Evolutionary conservation across 1,140 invertebrate species (phyloP).

Genomic region (Semibalanus balanoides): DNA sequence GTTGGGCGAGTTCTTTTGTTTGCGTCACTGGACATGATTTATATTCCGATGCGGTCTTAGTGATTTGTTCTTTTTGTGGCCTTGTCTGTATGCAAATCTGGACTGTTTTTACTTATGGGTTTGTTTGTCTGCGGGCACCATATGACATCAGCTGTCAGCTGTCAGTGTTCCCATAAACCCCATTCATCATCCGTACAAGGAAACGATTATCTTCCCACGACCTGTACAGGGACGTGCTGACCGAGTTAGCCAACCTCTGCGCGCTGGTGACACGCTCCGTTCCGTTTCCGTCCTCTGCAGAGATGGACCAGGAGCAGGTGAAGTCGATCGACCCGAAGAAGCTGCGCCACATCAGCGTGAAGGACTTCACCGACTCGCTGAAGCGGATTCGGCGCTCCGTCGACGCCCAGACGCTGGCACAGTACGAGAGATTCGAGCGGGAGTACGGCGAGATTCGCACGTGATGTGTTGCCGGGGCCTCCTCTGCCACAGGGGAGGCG

Average conservation of each 20-base stretch:
- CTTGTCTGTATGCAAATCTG: too few relatives aligned
- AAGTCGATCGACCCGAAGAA: slow-evolving; percentile 62
- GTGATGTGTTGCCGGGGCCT: neutral
- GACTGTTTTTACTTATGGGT: too few relatives aligned
- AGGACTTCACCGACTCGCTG: slow-evolving; percentile 80
- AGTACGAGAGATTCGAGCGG: slow-evolving; percentile 86
- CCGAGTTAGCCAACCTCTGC: too few relatives aligned
- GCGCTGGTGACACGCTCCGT: too few relatives aligned
- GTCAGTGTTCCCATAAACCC: too few relatives aligned
- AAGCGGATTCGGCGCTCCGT: slow-evolving; percentile 82
- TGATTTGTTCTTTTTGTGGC: neutral
- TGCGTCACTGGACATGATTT: neutral
- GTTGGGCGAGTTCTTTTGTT: neutral
- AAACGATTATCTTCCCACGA: too few relatives aligned
- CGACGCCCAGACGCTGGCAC: slow-evolving; percentile 61
- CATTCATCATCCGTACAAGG: too few relatives aligned
- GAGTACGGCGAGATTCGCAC: slow-evolving; percentile 66
- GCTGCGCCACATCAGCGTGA: slow-evolving; percentile 67
- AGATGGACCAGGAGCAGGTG: slow-evolving; percentile 71
- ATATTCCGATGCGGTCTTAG: neutral
- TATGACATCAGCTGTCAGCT: too few relatives aligned
- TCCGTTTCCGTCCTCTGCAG: slow-evolving; percentile 30
- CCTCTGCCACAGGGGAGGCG: too few relatives aligned
- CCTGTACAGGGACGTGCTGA: too few relatives aligned
- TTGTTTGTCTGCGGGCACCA: too few relatives aligned